A percentile compares a stretch with the other conserved stretches of the same genome.
phyloP scores from a whole-genome alignment of 2,113 vertebrate genomes.

The Ranitomeya imitator region DNA sequence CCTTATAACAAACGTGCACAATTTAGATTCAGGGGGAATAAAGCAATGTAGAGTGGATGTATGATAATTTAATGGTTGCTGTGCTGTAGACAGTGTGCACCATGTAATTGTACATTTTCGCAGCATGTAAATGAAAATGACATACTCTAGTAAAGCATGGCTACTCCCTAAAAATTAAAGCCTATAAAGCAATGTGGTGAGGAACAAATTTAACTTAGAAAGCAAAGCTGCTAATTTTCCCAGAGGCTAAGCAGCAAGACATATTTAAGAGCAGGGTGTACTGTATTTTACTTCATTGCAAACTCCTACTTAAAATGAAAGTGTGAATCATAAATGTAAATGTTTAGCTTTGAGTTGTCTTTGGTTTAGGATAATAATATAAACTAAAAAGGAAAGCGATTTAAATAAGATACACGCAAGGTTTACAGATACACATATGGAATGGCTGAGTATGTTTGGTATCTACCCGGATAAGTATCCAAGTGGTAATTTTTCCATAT shows the following conservation, averaged over 20 bases:
- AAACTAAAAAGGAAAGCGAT: background rate
- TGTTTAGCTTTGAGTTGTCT: background rate
- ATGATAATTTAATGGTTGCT: conserved; percentile 12
- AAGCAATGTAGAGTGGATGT: background rate
- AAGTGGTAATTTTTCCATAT: background rate
- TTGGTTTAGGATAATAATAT: conserved; percentile 2
- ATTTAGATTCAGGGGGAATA: no score
- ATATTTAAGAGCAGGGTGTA: conserved; percentile 33
- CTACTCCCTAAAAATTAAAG: conserved; percentile 54
- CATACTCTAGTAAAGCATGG: conserved; percentile 31
- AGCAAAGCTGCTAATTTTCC: conserved; percentile 44
- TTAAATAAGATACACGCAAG: background rate
- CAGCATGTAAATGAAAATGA: conserved; percentile 48
- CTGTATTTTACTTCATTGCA: conserved; percentile 25
- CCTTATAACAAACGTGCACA: background rate
- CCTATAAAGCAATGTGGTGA: conserved; percentile 56
- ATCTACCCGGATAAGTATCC: background rate
- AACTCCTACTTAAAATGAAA: conserved; percentile 21
- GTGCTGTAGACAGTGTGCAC: conserved; percentile 1
- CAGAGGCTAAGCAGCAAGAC: conserved; percentile 18
- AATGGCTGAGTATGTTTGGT: no score
- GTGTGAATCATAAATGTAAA: conserved; percentile 16
- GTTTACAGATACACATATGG: background rate
- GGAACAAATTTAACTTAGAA: conserved; percentile 49
- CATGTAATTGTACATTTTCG: conserved; percentile 45